Evolutionary conservation across 2,797 vertebrate species (phyloP), one percentile per base, ranked within the genome.

Genomic region (Takifugu ocellatus): DNA sequence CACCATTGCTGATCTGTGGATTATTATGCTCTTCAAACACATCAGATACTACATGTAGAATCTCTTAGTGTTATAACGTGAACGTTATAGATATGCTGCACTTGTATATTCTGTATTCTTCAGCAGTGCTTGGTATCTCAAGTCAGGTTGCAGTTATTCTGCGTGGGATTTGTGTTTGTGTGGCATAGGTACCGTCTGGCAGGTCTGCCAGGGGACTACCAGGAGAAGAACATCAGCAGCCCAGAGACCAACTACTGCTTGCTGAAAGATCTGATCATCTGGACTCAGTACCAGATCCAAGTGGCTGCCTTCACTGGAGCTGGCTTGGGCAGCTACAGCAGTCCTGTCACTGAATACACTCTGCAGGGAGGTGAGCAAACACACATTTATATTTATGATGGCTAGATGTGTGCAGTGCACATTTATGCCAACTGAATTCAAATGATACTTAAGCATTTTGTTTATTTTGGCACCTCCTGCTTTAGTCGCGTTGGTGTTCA

Each of bases 241-340:
- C 94, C 96, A 0, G 96, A 98, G 87, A 93, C 94, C 71, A 98
- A 93, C 92, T 96, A 98, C 90, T 98, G 95, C 87, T 88, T 98
- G 68, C 90, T 98, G 56, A 94, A 92, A 15, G 95, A 98, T 75
- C 91, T 98, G 74, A 98, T 97, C 88, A 93, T 98, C 85, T 98
- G 96, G 96, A 98, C 96, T 0, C 96, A 98, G 78, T 98, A 98
- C 66, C 96, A 98, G 77, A 96, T 98, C 87, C 95, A 98, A 88
- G 95, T 98, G 92, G 96, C 96, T 0, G 96, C 96, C 5, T 98
- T 93, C 90, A 98, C 96, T 0, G 93, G 93, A 25, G 96, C 94
- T 0, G 96, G 96, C 31, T 89, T 97, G 72, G 96, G 96, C 0
- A 81, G 90, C 12, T 96, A 94, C 92, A 98, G 96, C 90, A 91